phyloP scores from a whole-genome alignment of 2,797 vertebrate species.

The Fratercula arctica region DNA sequence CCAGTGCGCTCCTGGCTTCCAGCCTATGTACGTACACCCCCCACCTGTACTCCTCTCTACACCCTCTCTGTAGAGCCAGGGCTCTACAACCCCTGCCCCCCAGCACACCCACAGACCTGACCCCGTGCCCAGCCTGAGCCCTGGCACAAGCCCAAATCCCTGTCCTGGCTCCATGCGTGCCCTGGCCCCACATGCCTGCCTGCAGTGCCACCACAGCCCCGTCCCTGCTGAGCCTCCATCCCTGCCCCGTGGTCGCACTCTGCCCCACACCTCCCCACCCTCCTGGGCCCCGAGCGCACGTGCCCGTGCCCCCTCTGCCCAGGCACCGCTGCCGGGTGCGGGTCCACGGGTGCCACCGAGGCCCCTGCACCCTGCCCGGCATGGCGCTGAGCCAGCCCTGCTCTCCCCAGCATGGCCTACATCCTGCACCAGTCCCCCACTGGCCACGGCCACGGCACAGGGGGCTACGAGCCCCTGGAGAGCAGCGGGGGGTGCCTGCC shows the following conservation, averaged over 20 bases:
- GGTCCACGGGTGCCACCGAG: background rate
- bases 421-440: slow-evolving; percentile 91
- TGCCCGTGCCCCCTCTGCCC: background rate
- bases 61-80: too few relatives aligned
- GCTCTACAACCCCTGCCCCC: too few relatives aligned
- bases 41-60: too few relatives aligned
- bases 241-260: accelerated
- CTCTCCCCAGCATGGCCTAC: slow-evolving; percentile 89
- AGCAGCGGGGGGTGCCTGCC: slow-evolving; percentile 70
- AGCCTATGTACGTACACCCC: accelerated
- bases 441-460: slow-evolving; percentile 80
- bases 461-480: slow-evolving; percentile 86
- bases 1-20: accelerated
- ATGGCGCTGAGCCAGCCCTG: background rate
- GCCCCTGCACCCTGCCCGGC: accelerated
- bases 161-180: background rate
- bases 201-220: too few relatives aligned
- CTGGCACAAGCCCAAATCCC: too few relatives aligned
- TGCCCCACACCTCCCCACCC: too few relatives aligned
- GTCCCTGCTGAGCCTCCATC: background rate
- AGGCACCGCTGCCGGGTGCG: accelerated
- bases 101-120: background rate
- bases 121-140: too few relatives aligned
- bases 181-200: background rate
- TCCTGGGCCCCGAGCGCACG: too few relatives aligned